Percentiles rank a stretch among this genome's conserved stretches.
Evolutionary conservation across 2,113 vertebrate genomes (phyloP).

Genomic region (Brienomyrus brachyistius): DNA sequence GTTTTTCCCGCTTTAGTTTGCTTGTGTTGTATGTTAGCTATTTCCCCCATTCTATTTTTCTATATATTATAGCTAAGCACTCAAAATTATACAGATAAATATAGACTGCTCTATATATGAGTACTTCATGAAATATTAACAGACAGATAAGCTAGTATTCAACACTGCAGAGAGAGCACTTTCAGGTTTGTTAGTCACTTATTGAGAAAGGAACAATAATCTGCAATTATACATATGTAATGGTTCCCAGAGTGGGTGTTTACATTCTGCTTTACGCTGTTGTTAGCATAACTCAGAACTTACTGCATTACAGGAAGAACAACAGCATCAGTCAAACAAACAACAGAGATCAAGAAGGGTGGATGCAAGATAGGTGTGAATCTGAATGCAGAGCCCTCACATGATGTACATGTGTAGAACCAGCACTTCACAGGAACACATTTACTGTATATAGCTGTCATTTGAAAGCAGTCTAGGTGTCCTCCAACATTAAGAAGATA

Average conservation of each 20-base stretch:
- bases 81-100: conserved; percentile 6
- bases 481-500: neutral
- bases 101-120: neutral
- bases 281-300: conserved; percentile 1
- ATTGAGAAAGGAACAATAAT: neutral
- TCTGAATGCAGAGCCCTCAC: neutral
- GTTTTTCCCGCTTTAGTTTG: neutral
- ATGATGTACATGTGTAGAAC: neutral
- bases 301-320: neutral
- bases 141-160: neutral
- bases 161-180: neutral
- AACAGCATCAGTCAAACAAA: neutral
- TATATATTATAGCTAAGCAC: neutral
- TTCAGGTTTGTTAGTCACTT: conserved; percentile 1
- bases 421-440: neutral
- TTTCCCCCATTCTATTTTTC: neutral
- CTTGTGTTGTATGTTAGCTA: neutral
- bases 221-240: neutral
- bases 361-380: neutral
- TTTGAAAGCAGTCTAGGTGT: neutral
- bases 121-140: neutral
- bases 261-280: neutral
- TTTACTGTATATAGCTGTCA: neutral
- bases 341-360: neutral
- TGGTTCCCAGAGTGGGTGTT: neutral